Percentiles rank a stretch among this genome's conserved stretches.
Evolutionary conservation across 64 coral and sea anemone genomes (phyloP).

Genomic region (Montipora cactus): DNA sequence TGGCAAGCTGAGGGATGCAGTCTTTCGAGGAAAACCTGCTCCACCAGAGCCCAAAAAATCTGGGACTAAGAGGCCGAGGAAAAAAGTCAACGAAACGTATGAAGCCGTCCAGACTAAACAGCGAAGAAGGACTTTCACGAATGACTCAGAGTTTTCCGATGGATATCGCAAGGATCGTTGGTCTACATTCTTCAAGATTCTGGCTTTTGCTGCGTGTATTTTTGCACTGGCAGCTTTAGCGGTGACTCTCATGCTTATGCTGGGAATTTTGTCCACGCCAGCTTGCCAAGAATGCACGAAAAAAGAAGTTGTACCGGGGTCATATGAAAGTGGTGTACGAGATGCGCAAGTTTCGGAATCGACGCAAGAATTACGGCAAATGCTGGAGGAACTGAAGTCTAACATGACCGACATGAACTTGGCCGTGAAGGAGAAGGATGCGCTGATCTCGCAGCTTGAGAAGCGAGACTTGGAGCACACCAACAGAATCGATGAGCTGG

Average conservation of each 20-base stretch:
- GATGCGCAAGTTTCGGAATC: background rate
- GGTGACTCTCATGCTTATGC: conserved; percentile 12
- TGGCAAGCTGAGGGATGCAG: background rate
- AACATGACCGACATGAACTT: conserved; percentile 34
- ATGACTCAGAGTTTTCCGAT: background rate
- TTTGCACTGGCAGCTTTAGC: conserved; percentile 19
- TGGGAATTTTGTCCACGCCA: background rate
- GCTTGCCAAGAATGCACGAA: conserved; percentile 44
- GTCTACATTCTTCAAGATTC: background rate
- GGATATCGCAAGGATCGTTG: conserved; percentile 11
- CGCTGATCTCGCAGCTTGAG: conserved; percentile 52
- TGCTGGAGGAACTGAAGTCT: conserved; percentile 16
- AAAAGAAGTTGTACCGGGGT: conserved; percentile 3
- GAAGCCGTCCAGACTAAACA: conserved; percentile 13
- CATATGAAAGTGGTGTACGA: too few relatives aligned
- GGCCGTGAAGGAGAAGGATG: conserved; percentile 25
- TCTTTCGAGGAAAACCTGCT: conserved; percentile 1
- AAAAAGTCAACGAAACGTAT: conserved; percentile 61
- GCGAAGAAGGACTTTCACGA: conserved; percentile 29
- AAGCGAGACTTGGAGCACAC: conserved; percentile 42
- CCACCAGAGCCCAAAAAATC: conserved; percentile 32
- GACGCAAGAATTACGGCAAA: conserved; percentile 2
- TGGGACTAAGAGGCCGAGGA: conserved; percentile 44
- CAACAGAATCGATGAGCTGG: conserved; percentile 34
- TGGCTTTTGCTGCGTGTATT: conserved; percentile 5